Evolutionary conservation across 2,888 invertebrate species (phyloP), one percentile per base, ranked within the genome.

Genomic region (Lasioglossum figueresi): DNA sequence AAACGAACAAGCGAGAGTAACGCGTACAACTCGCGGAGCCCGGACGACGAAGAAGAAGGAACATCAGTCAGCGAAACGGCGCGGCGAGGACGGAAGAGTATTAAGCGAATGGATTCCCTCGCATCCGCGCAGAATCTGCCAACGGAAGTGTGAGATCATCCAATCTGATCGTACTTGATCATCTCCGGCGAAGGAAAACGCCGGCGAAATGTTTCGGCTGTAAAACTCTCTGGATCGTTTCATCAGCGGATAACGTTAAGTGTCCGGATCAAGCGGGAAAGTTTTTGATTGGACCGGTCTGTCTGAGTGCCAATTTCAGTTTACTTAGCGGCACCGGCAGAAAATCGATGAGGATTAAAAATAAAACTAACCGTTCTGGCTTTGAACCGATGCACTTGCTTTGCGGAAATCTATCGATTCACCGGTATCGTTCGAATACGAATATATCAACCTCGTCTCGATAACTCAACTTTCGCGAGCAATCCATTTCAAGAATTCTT

Each of bases 41-140:
- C 52, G 5, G 31, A 0, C 10, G 40, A 19, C 4, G 66, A 27
- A 16, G 2, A 73, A n/a, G 31, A 40, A 27, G 14, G 66, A 27
- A 16, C 43, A 23, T 19, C 19, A 19, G 48, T 63, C 8, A 23
- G 45, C 12, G 34, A 27, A 63, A 56, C 6, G n/a, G n/a, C 48
- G 40, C 16, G 70, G 31, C 16, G 27, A 23, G n/a, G 68, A 68
- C 68, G 27, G 59, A 40, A 40, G 34, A 68, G 59, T 37, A 88
- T 85, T 80, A 88, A 83, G 80, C 34, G 88, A 85, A 82, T 84
- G 88, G 77, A 74, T 83, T 79, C 73, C 63, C 40, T 45, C 71
- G 45, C 40, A 43, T 79, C 37, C 37, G 80, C 79, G 76, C 68
- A 27, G 85, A 71, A 82, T 82, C 78, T 76, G 43, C 59, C 43